Evolutionary conservation across 2,888 invertebrate genomes (phyloP).

Genomic region (Enoplolaimus lenunculus): DNA sequence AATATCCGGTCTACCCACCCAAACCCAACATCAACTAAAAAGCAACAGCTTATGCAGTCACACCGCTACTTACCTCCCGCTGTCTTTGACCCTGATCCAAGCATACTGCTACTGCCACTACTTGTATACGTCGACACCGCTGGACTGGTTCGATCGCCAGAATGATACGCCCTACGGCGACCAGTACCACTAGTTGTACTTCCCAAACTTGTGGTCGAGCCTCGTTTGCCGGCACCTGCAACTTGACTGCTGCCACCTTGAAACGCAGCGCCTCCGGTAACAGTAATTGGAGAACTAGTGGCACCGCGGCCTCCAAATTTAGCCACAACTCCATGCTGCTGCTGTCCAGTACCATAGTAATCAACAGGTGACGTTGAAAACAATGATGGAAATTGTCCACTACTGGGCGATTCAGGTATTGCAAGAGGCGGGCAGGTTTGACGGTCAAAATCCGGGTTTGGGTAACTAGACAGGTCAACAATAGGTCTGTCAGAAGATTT

Average conservation of each 20-base stretch:
- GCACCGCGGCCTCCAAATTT: background rate
- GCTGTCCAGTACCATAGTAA: background rate
- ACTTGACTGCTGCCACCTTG: too few relatives aligned
- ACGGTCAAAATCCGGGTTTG: background rate
- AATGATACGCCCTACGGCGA: background rate
- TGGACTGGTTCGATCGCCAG: background rate
- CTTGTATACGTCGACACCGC: background rate
- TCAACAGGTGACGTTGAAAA: constrained; percentile 21
- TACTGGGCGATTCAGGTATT: constrained; percentile 6
- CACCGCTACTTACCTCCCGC: background rate
- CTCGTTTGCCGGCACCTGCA: background rate
- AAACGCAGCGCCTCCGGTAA: background rate
- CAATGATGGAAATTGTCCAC: background rate
- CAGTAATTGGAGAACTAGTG: background rate
- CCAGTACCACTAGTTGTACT: background rate
- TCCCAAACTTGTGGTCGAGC: background rate
- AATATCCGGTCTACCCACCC: too few relatives aligned
- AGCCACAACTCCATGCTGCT: background rate
- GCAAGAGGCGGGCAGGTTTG: background rate
- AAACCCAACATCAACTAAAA: too few relatives aligned
- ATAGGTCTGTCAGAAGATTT: background rate
- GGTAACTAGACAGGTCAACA: background rate
- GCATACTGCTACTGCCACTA: background rate
- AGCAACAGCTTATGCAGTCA: too few relatives aligned
- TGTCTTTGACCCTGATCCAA: background rate